These are phyloP conservation scores for Suncus etruscus DNA, from an alignment of 2,113 vertebrate species.

Conservation along the genomic window DNA sequence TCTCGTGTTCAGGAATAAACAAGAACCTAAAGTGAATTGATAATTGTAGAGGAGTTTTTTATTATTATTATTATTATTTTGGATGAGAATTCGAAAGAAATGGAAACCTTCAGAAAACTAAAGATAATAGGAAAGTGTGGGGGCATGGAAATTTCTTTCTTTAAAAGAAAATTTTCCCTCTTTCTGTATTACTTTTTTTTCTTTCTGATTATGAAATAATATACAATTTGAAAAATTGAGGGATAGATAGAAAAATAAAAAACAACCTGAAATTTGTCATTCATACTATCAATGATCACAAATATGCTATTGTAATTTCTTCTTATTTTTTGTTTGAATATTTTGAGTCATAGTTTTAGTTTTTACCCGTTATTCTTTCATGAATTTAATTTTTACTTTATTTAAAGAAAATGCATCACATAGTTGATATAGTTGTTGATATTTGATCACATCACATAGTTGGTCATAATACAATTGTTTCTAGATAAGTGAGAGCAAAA, in stretches of 20 bases:
- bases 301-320: slow-evolving; percentile 15
- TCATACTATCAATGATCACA: neutral
- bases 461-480: too few species aligned
- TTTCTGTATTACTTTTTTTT: neutral
- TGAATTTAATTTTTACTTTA: too few species aligned
- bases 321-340: slow-evolving; percentile 15
- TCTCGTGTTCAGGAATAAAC: slow-evolving; percentile 33
- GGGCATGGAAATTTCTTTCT: neutral
- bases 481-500: too few species aligned
- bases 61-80: neutral
- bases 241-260: neutral
- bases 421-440: too few species aligned
- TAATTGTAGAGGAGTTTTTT: neutral
- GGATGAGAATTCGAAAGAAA: neutral
- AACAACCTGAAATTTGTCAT: neutral
- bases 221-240: neutral
- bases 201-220: neutral
- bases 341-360: neutral
- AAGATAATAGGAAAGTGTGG: neutral
- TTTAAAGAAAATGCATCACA: too few species aligned
- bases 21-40: neutral
- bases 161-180: neutral
- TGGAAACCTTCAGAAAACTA: neutral
- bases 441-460: too few species aligned
- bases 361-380: neutral